phyloP scores from a whole-genome alignment of 2,888 invertebrate genomes.

The Ceriagrion tenellum region DNA sequence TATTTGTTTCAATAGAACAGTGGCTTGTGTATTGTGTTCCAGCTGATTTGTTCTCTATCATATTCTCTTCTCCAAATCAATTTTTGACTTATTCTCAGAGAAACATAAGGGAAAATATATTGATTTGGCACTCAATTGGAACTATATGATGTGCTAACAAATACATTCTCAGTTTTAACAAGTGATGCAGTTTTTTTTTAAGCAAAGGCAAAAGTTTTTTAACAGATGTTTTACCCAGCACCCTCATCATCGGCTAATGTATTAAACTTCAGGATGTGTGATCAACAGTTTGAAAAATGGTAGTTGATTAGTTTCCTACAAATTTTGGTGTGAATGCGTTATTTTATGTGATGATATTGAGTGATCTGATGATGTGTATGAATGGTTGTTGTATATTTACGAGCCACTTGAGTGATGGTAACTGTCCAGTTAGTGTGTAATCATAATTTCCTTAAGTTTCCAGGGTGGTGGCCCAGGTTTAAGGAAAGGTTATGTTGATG shows the following conservation, averaged over 20 bases:
- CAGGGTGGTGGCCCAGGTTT: background rate
- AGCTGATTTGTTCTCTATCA: background rate
- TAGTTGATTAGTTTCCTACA: slow-evolving; percentile 35
- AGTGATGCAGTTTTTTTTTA: slow-evolving; percentile 13
- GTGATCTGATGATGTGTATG: slow-evolving; percentile 2
- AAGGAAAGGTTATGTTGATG: slow-evolving; percentile 32
- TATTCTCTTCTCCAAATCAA: background rate
- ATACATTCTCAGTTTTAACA: background rate
- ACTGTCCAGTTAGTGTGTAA: slow-evolving; percentile 55
- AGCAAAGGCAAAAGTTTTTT: background rate
- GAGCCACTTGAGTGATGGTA: slow-evolving; percentile 54
- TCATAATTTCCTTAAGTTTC: slow-evolving; percentile 38
- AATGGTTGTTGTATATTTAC: slow-evolving; percentile 48
- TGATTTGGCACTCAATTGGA: background rate
- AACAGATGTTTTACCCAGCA: background rate
- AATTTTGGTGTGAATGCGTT: slow-evolving; percentile 42
- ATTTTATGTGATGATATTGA: background rate
- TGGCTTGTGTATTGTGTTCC: slow-evolving; percentile 9
- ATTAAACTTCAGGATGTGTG: background rate
- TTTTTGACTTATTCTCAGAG: background rate
- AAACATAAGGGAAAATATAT: background rate
- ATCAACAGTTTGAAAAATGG: background rate
- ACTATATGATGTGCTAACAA: background rate
- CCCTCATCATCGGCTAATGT: background rate
- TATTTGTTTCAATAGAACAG: background rate